Base-by-base conservation (phyloP, 2,888 invertebrate genomes). In the Polylopha cassiicola region DNA sequence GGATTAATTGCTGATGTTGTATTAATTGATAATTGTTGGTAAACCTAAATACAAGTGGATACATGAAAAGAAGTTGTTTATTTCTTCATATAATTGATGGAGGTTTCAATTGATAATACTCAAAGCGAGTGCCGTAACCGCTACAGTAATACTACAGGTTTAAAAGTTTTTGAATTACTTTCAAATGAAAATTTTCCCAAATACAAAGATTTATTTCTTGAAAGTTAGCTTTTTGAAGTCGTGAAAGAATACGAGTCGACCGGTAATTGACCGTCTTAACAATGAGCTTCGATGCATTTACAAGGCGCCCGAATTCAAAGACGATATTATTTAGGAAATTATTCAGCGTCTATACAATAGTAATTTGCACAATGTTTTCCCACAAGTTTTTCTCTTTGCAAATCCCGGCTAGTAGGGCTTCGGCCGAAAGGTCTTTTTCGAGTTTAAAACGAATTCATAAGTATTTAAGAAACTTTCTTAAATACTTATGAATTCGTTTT, bases 391-490 rank as follows among this genome's bases (percentile, higher is more conserved):
- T 5, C 13, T 8, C 3, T 8, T 31, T 7, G 26, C 26, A 15
- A 26, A n/a, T 26, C 8, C 26, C 26, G 1, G 26, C 26, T 3
- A 26, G 26, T 15, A 26, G 26, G 14, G 15, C 26, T 8, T 14
- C 26, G 4, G 26, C 8, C 14, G 26, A 26, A 26, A 26, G 15
- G 26, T 26, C 26, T 4, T 26, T 26, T 5, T 26, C 26, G 7
- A 15, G 26, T 8, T 26, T 26, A 8, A 26, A 26, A 26, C 26
- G 26, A n/a, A 26, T 26, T 15, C 26, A 26, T 5, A 26, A 14
- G 5, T 26, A 26, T 5, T 15, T 26, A n/a, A n/a, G 1, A 32
- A 10, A 24, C 29, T n/a, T n/a, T n/a, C n/a, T n/a, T n/a, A n/a
- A n/a, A n/a, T n/a, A n/a, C n/a, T 9, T 8, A 22, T 22, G 22